Conservation (phyloP, 2,888 invertebrate species). For the Doris montereyensis region DNA sequence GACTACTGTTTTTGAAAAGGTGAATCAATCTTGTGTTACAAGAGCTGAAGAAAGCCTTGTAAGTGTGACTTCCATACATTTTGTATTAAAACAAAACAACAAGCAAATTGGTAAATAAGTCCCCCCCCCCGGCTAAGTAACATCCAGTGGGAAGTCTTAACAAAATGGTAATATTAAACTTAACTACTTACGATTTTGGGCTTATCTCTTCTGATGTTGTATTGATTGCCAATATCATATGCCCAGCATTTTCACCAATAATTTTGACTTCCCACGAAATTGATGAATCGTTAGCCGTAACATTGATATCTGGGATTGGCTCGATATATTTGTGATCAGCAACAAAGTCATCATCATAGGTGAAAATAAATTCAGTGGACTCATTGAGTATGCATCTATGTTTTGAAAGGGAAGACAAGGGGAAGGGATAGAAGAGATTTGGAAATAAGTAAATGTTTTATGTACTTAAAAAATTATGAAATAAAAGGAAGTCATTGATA, state of each 20-base stretch:
- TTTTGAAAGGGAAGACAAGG: too few species aligned
- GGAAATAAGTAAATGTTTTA: not conserved
- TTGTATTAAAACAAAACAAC: too few species aligned
- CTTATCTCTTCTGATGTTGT: constrained; percentile 55
- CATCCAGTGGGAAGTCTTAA: not conserved
- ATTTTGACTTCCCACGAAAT: constrained; percentile 48
- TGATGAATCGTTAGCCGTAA: constrained; percentile 46
- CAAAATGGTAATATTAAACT: not conserved
- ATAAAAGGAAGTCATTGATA: not conserved
- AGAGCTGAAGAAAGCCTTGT: too few species aligned
- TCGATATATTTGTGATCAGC: constrained; percentile 44
- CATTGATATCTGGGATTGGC: constrained; percentile 50
- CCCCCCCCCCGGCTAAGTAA: too few species aligned
- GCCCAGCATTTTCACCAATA: constrained; percentile 56
- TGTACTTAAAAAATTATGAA: not conserved
- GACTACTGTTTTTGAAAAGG: too few species aligned
- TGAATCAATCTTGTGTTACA: too few species aligned
- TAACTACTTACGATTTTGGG: constrained; percentile 47
- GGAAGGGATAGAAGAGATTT: not conserved
- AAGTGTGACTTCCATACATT: too few species aligned
- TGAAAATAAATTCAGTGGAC: constrained; percentile 53
- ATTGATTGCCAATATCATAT: constrained; percentile 61
- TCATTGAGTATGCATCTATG: constrained; percentile 49
- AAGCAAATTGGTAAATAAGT: too few species aligned
- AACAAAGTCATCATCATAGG: constrained; percentile 56